phyloP scores from a whole-genome alignment of 2,113 vertebrate genomes.

The Lamprologus ornatipinnis region DNA sequence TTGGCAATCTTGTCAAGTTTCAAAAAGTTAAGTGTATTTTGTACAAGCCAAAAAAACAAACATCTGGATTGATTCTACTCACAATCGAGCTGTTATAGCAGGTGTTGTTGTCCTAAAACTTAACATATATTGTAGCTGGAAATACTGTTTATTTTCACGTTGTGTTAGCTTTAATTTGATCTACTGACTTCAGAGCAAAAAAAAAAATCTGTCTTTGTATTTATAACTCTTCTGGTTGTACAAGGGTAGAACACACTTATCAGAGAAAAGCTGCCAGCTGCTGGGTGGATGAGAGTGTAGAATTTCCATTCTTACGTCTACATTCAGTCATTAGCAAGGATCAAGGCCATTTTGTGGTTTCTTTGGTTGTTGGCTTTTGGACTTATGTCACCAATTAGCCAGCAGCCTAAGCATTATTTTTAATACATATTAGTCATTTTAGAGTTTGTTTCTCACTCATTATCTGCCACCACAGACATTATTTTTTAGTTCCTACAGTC shows the following conservation, averaged over 20 bases:
- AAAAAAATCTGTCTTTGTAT: neutral
- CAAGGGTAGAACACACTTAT: neutral
- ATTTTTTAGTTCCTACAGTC: slow-evolving; percentile 9
- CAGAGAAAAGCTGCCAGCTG: neutral
- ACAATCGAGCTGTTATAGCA: neutral
- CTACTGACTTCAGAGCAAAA: neutral
- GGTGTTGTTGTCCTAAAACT: neutral
- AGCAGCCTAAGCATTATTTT: neutral
- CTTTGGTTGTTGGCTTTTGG: neutral
- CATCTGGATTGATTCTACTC: neutral
- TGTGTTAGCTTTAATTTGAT: neutral
- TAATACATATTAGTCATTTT: neutral
- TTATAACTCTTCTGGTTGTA: neutral
- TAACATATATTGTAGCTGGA: neutral
- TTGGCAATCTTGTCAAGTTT: neutral
- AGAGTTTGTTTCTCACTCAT: slow-evolving; percentile 2
- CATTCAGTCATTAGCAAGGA: neutral
- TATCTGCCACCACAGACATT: neutral
- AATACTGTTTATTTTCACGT: neutral
- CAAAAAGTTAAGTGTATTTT: neutral
- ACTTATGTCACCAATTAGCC: slow-evolving; percentile 12
- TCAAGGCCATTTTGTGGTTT: neutral
- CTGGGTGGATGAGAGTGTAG: neutral
- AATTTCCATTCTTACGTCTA: neutral
- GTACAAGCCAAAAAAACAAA: neutral